Percentiles rank a stretch among this genome's conserved stretches.
Evolutionary conservation across 2,888 invertebrate species (phyloP).

Genomic region (Himalopsyche tibetana): DNA sequence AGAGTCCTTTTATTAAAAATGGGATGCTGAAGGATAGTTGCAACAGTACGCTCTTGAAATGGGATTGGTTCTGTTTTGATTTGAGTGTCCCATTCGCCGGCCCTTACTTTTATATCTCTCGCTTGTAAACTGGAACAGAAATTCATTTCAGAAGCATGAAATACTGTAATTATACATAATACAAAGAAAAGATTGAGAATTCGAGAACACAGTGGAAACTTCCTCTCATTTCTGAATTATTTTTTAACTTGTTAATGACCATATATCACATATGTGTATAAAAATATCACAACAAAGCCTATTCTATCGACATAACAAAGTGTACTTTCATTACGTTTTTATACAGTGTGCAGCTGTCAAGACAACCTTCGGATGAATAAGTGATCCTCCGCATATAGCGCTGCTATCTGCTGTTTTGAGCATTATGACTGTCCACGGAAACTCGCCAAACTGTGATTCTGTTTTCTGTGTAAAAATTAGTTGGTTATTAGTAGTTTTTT

Average conservation of each 20-base stretch:
- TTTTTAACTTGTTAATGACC: too few species aligned
- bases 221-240: too few species aligned
- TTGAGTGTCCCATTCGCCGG: constrained; percentile 92
- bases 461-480: background rate
- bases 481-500: background rate
- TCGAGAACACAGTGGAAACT: too few species aligned
- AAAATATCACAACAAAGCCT: too few species aligned
- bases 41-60: constrained; percentile 80
- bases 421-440: constrained; percentile 72
- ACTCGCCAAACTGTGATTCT: constrained; percentile 67
- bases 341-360: constrained; percentile 89
- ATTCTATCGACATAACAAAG: too few species aligned
- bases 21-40: constrained; percentile 70
- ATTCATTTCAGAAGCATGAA: background rate
- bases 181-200: too few species aligned
- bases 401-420: constrained; percentile 74
- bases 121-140: constrained; percentile 64
- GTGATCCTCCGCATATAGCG: constrained; percentile 87
- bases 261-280: too few species aligned
- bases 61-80: constrained; percentile 82
- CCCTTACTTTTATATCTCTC: constrained; percentile 77
- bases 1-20: constrained; percentile 79
- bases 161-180: too few species aligned
- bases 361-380: constrained; percentile 87
- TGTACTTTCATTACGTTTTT: constrained; percentile 70